These are phyloP conservation scores for Helostoma temminkii DNA, from an alignment of 2,797 vertebrate species.

Conservation along the genomic window DNA sequence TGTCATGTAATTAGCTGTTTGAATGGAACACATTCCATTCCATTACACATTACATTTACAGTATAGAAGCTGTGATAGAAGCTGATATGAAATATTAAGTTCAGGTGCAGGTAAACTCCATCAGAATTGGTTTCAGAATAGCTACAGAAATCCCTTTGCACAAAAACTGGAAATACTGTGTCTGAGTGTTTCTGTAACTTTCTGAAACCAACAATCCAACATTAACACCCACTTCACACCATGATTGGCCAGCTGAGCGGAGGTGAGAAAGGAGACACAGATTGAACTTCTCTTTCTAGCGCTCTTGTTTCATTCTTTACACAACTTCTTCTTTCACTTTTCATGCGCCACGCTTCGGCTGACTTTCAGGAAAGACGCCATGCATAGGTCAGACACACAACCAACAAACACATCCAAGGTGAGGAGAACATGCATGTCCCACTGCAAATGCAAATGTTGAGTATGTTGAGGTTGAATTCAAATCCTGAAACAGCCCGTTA, in stretches of 20 bases:
- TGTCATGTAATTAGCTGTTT: too few relatives aligned
- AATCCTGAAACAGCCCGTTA: background rate
- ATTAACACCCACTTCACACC: background rate
- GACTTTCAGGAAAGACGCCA: background rate
- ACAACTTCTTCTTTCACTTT: background rate
- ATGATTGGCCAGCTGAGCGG: background rate
- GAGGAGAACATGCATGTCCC: background rate
- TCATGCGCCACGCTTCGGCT: background rate
- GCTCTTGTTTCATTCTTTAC: background rate
- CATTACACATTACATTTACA: too few relatives aligned
- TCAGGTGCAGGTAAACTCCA: background rate
- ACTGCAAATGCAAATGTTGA: background rate
- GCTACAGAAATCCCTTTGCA: background rate
- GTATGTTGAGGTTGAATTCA: background rate
- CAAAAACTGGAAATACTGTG: background rate
- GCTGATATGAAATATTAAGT: too few relatives aligned
- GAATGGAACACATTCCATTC: too few relatives aligned
- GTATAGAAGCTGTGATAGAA: too few relatives aligned
- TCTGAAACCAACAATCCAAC: background rate
- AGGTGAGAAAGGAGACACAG: background rate
- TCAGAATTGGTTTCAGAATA: background rate
- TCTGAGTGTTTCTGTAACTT: background rate
- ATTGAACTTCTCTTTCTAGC: background rate
- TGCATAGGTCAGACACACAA: too few relatives aligned
- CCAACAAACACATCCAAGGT: too few relatives aligned